Conservation (phyloP, 2,113 vertebrate species). For the Orycteropus afer region DNA sequence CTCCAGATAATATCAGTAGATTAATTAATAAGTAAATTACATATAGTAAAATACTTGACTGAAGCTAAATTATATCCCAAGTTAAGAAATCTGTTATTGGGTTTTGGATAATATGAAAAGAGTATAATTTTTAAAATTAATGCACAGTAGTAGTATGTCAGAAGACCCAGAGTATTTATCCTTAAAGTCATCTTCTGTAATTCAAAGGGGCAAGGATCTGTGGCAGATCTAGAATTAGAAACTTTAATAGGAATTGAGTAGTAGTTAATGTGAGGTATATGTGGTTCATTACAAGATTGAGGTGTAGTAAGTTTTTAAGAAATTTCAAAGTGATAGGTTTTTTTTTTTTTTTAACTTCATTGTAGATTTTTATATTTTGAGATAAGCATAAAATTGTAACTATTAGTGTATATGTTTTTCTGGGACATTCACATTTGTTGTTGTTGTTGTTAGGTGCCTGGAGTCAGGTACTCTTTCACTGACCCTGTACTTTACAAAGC, state of each 20-base stretch:
- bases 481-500: too few relatives aligned
- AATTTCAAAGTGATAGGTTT: background rate
- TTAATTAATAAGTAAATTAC: background rate
- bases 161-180: background rate
- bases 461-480: too few relatives aligned
- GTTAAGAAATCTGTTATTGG: background rate
- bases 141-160: background rate
- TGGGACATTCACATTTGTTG: background rate
- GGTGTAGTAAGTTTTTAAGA: background rate
- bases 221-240: constrained; percentile 25
- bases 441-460: too few relatives aligned
- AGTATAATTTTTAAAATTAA: background rate
- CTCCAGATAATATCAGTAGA: background rate
- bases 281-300: background rate
- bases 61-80: background rate
- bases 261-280: background rate
- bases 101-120: constrained; percentile 11
- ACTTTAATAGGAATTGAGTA: background rate
- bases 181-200: background rate
- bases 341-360: too few relatives aligned
- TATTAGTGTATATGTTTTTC: background rate
- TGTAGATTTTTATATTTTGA: too few relatives aligned
- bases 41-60: background rate
- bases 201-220: background rate
- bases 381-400: background rate